Conservation (phyloP, 2,888 invertebrate species). For the Agrotis puta region DNA sequence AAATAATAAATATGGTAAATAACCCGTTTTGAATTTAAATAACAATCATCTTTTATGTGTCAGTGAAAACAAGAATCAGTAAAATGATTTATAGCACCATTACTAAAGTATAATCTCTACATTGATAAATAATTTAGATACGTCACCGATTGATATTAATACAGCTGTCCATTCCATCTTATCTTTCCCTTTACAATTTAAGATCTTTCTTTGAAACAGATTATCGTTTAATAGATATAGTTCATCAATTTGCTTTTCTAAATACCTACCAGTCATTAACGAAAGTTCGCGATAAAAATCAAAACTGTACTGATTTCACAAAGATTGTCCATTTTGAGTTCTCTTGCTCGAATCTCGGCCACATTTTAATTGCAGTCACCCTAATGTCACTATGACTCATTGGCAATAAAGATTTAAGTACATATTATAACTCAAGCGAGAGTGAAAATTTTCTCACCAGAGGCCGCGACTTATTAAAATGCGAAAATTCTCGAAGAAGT, state of each 20-base stretch:
- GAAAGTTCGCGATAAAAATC: slow-evolving; percentile 36
- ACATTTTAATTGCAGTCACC: slow-evolving; percentile 48
- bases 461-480: slow-evolving; percentile 48
- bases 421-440: slow-evolving; percentile 52
- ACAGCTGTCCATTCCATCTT: not conserved
- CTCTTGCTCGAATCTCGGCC: slow-evolving; percentile 38
- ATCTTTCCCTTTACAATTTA: slow-evolving; percentile 13
- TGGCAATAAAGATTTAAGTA: slow-evolving; percentile 30
- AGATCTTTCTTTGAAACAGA: slow-evolving; percentile 15
- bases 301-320: slow-evolving; percentile 34
- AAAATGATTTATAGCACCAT: not conserved
- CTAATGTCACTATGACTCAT: slow-evolving; percentile 58
- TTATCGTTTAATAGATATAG: slow-evolving; percentile 13
- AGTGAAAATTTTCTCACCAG: slow-evolving; percentile 55
- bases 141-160: slow-evolving; percentile 17
- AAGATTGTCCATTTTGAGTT: slow-evolving; percentile 32
- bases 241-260: slow-evolving; percentile 33
- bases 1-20: too few relatives aligned
- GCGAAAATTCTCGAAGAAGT: slow-evolving; percentile 55
- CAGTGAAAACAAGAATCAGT: not conserved
- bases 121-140: slow-evolving; percentile 24
- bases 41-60: not conserved
- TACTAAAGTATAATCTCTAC: slow-evolving; percentile 3
- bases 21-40: too few relatives aligned
- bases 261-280: slow-evolving; percentile 35